A percentile compares a stretch with the other conserved stretches of the same genome.
Evolutionary conservation across 2,797 vertebrate genomes (phyloP).

Genomic region (Champsocephalus esox): DNA sequence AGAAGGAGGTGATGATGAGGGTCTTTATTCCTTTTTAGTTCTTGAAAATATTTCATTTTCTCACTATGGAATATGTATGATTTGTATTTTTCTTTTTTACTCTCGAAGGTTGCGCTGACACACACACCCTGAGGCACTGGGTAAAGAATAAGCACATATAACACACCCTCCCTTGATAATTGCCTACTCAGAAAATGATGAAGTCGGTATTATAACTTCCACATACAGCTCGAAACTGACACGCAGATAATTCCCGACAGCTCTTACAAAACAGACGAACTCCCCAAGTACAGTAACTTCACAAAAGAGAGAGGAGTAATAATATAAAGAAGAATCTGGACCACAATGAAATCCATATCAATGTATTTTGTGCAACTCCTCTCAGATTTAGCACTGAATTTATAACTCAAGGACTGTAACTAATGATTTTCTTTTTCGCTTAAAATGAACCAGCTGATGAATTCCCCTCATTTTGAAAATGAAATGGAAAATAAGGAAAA

Average conservation of each 20-base stretch:
- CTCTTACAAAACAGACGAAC: conserved; percentile 56
- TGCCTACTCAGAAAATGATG: conserved; percentile 45
- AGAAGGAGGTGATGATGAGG: conserved; percentile 7
- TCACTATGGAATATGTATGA: background rate
- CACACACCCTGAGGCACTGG: conserved; percentile 10
- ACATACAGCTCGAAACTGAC: conserved; percentile 36
- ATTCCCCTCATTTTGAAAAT: background rate
- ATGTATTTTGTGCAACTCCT: background rate
- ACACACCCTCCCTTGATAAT: conserved; percentile 42
- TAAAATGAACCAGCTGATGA: background rate
- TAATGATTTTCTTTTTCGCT: background rate
- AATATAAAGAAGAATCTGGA: conserved; percentile 34
- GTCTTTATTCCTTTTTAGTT: conserved; percentile 15
- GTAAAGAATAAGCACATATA: conserved; percentile 46
- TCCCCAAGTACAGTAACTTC: conserved; percentile 59
- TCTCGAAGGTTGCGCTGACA: conserved; percentile 33
- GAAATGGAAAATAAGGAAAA: no score
- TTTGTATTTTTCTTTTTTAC: conserved; percentile 13
- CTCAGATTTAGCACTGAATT: background rate
- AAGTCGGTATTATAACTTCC: conserved; percentile 50
- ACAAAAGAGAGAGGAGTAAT: conserved; percentile 16
- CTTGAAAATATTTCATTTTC: conserved; percentile 1
- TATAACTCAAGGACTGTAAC: background rate
- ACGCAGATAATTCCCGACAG: conserved; percentile 55
- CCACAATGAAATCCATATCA: background rate